Conservation (phyloP, 2,113 vertebrate genomes). For the Chaenogobius annularis region DNA sequence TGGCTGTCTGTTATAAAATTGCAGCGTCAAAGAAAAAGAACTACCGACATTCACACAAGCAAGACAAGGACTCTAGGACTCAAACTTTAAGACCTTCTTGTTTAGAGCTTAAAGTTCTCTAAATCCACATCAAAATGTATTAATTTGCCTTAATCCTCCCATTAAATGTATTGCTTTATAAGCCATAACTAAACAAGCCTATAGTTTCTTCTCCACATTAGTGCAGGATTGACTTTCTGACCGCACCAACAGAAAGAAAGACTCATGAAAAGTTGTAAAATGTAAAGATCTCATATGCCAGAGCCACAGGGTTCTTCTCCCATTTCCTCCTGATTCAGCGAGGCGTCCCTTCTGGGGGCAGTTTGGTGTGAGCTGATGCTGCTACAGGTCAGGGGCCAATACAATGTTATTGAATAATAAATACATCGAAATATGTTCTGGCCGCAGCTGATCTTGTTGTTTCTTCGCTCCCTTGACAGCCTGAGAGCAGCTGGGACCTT, state of each 20-base stretch:
- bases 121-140: no score
- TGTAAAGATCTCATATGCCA: slow-evolving; percentile 42
- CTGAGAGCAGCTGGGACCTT: slow-evolving; percentile 62
- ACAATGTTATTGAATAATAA: slow-evolving; percentile 77
- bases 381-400: slow-evolving; percentile 70
- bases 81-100: not conserved
- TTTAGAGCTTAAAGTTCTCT: not conserved
- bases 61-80: not conserved
- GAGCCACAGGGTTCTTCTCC: slow-evolving; percentile 48
- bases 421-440: slow-evolving; percentile 72
- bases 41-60: not conserved
- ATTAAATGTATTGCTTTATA: no score
- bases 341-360: slow-evolving; percentile 47
- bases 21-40: not conserved
- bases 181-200: not conserved
- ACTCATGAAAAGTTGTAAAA: slow-evolving; percentile 56
- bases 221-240: slow-evolving; percentile 18
- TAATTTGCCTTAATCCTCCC: no score
- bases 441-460: slow-evolving; percentile 61
- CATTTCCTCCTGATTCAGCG: slow-evolving; percentile 62
- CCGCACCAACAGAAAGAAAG: slow-evolving; percentile 24
- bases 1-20: not conserved
- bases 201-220: not conserved
- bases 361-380: slow-evolving; percentile 41
- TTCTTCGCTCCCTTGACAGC: slow-evolving; percentile 50